Evolutionary conservation across 2,113 vertebrate genomes (phyloP).

Genomic region (Sigmodon hispidus): DNA sequence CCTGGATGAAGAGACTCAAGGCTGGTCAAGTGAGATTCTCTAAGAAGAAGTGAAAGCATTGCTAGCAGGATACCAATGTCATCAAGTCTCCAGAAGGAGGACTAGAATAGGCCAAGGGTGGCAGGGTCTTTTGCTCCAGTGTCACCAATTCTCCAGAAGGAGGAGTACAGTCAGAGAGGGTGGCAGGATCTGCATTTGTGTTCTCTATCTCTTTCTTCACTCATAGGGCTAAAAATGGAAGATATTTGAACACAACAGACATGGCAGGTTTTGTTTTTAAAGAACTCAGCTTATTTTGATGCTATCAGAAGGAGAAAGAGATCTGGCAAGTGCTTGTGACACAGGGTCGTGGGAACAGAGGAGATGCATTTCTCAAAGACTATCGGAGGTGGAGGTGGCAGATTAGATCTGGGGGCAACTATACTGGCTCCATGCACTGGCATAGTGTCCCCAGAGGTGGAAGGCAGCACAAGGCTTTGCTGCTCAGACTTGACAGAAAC

Average conservation of each 20-base stretch:
- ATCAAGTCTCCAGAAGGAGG: not conserved
- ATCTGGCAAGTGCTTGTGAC: not conserved
- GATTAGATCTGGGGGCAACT: not conserved
- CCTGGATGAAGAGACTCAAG: not conserved
- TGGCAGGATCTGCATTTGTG: constrained; percentile 1
- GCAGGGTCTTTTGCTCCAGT: not conserved
- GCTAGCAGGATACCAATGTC: not conserved
- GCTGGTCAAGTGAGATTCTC: not conserved
- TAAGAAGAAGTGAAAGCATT: not conserved
- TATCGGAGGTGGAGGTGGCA: rapidly evolving
- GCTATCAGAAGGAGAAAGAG: not conserved
- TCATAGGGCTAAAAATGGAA: constrained; percentile 17
- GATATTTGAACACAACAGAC: constrained; percentile 13
- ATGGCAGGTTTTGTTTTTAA: constrained; percentile 23
- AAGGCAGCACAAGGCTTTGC: not conserved
- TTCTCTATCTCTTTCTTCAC: constrained; percentile 39
- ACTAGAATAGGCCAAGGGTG: not conserved
- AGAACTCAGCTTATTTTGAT: not conserved
- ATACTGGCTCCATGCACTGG: not conserved
- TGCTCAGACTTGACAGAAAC: not conserved
- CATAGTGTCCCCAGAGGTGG: not conserved
- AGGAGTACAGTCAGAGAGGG: not conserved
- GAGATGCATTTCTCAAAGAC: not conserved
- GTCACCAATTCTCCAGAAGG: not conserved
- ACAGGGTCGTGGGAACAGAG: not conserved